Conservation (phyloP, 2,113 vertebrate genomes). For the Tragelaphus scriptus region DNA sequence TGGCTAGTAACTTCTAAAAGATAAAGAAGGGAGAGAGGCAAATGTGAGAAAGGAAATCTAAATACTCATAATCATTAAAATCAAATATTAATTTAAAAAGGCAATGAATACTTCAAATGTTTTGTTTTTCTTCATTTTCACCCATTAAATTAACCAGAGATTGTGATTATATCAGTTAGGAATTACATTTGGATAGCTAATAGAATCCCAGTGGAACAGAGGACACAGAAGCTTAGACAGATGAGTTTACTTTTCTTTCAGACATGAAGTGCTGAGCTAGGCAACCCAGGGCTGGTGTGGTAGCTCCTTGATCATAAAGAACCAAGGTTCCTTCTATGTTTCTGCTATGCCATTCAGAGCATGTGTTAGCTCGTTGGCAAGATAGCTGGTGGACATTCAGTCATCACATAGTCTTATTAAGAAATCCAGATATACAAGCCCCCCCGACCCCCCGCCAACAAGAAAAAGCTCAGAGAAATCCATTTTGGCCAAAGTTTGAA, state of each 20-base stretch:
- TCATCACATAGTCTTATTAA: background rate
- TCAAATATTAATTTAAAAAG: background rate
- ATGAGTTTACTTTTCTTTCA: background rate
- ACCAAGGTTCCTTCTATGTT: background rate
- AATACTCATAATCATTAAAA: background rate
- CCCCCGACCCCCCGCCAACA: background rate
- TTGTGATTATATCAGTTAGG: background rate
- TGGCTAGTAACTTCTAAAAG: background rate
- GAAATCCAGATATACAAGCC: background rate
- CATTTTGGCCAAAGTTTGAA: background rate
- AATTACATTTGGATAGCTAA: background rate
- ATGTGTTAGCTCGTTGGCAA: background rate
- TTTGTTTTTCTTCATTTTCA: background rate
- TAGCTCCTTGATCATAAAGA: background rate
- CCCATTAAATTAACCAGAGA: background rate
- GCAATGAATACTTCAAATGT: background rate
- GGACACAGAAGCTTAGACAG: background rate
- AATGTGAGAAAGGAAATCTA: background rate
- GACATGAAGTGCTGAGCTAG: background rate
- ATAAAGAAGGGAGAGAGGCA: background rate
- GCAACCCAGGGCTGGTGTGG: background rate
- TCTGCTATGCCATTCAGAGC: background rate
- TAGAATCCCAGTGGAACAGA: background rate
- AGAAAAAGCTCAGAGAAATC: background rate
- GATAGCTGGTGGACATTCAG: background rate